Percentiles rank a stretch among this genome's conserved stretches.
phyloP scores from a whole-genome alignment of 2,113 vertebrate species.

The Colossoma macropomum region DNA sequence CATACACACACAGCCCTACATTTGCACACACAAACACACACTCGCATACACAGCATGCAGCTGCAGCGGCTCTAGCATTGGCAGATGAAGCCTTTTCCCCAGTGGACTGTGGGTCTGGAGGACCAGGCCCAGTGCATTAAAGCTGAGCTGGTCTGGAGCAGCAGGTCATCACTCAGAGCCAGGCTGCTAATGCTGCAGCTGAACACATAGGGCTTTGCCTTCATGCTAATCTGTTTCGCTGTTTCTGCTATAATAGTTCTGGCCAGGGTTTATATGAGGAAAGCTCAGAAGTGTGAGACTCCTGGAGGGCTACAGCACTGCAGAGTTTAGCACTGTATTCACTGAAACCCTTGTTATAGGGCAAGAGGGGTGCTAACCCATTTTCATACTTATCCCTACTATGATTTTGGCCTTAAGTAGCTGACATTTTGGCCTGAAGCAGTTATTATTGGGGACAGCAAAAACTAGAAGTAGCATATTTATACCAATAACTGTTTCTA shows the following conservation, averaged over 20 bases:
- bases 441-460: neutral
- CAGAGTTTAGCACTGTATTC: neutral
- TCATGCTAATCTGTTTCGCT: conserved; percentile 27
- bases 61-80: conserved; percentile 42
- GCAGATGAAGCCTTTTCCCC: conserved; percentile 60
- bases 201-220: conserved; percentile 33
- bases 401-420: too few species aligned
- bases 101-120: conserved; percentile 39
- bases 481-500: too few species aligned
- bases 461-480: neutral
- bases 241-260: neutral
- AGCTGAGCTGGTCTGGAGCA: conserved; percentile 39
- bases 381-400: neutral
- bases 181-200: conserved; percentile 38
- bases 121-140: conserved; percentile 53
- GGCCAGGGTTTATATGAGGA: neutral
- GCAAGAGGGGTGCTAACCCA: neutral
- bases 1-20: neutral
- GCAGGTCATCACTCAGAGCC: conserved; percentile 53
- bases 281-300: neutral
- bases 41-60: conserved; percentile 35
- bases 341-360: neutral
- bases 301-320: neutral
- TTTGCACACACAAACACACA: conserved; percentile 7
- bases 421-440: neutral